Base-by-base conservation (phyloP, 2,888 invertebrate genomes). In the Leucoma salicis region DNA sequence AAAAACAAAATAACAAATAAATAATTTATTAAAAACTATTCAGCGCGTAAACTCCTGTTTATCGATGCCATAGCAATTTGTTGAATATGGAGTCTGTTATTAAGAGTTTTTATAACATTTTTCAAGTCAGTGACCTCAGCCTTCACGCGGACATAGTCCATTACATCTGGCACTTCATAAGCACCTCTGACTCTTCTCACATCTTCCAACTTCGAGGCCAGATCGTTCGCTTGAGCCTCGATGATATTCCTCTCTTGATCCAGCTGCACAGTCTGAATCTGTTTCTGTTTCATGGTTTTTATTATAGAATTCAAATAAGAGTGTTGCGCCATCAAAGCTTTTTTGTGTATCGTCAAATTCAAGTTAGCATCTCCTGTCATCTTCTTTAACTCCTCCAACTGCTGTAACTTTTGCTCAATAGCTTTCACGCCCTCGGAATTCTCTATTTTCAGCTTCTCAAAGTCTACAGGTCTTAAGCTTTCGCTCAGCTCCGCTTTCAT, bases 401-500 rank as follows among this genome's bases (percentile, higher is more conserved):
- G 90, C 7, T 66, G 61, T 28, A 89, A 73, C 56, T 92, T 92
- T 24, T 89, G 81, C 0, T 92, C 92, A 31, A 93, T 92, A 3
- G 82, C 66, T 40, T 78, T 72, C 7, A 78, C 35, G 37, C 89
- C 87, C 59, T 91, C 88, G 2, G 83, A 59, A 57, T 93, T 93
- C 56, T 93, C 92, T 18, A 94, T 93, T 53, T 85, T 82, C 2
- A 93, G 58, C 60, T 92, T 91, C 18, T 93, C 91, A 52, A 93
- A 93, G 65, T 94, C 94, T 0, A 93, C 91, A 0, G 91, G 88
- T 36, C 91, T 81, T 0, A 94, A 67, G 33, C 84, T 88, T 46
- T 92, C 92, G 10, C 91, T 92, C 0, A 93, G 60, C 59, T 92
- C 92, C 3, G 85, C 79, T 49, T 92, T 91, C 4, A 90, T 81